These are phyloP conservation scores for Hiodon alosoides DNA, from an alignment of 2,113 vertebrate genomes.

Conservation along the genomic window DNA sequence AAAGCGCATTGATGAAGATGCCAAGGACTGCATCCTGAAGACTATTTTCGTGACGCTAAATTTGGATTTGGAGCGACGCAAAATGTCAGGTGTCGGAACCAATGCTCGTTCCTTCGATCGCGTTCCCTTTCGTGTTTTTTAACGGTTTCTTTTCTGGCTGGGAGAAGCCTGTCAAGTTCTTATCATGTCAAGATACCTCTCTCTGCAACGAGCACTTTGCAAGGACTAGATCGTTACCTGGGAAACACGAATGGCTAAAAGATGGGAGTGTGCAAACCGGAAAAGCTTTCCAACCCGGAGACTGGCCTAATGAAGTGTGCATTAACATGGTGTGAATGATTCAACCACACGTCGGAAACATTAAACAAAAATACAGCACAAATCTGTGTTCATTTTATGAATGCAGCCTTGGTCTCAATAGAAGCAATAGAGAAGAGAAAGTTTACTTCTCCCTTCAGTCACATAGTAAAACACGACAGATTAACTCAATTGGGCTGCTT, in stretches of 20 bases:
- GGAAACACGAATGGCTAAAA: conserved; percentile 25
- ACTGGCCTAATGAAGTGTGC: neutral
- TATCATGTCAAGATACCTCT: conserved; percentile 1
- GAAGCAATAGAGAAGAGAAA: no score
- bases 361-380: neutral
- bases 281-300: conserved; percentile 8
- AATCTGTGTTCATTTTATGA: neutral
- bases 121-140: neutral
- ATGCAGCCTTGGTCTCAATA: neutral
- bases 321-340: neutral
- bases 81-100: neutral
- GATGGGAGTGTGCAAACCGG: neutral
- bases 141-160: neutral
- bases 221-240: conserved; percentile 19
- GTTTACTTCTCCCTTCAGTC: no score
- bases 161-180: conserved; percentile 13
- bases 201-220: conserved; percentile 25
- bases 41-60: no score
- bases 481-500: no score
- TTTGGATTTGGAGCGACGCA: neutral
- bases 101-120: neutral
- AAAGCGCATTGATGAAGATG: neutral
- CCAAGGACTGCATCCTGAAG: neutral
- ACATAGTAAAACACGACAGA: no score
- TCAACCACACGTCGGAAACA: neutral